Evolutionary conservation across 2,113 vertebrate species (phyloP).

Genomic region (Merops nubicus): DNA sequence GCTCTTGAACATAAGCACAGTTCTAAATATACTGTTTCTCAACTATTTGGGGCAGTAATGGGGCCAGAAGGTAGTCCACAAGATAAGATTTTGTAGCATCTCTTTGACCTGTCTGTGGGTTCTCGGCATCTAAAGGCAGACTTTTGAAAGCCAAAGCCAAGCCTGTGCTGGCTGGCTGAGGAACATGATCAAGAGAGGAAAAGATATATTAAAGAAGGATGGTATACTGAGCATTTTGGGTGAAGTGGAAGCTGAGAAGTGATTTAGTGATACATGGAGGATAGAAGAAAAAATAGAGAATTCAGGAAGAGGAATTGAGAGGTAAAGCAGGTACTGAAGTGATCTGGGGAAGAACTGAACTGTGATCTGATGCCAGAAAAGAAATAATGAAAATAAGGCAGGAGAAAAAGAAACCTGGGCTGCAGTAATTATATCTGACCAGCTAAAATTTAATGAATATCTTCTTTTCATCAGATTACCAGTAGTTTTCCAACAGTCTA

Average conservation of each 20-base stretch:
- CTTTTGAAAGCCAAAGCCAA: background rate
- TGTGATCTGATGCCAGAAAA: background rate
- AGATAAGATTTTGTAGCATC: accelerated
- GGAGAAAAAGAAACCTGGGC: background rate
- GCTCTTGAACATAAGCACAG: background rate
- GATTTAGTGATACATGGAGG: background rate
- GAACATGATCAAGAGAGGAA: background rate
- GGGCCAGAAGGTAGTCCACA: too few relatives aligned
- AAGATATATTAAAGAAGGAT: background rate
- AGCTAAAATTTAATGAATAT: background rate
- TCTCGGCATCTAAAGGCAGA: background rate
- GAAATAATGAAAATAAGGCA: background rate
- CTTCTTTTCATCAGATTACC: background rate
- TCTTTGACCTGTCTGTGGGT: background rate
- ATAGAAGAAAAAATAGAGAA: background rate
- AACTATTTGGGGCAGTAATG: background rate
- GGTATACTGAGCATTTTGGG: background rate
- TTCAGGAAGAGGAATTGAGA: background rate
- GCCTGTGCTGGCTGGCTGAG: background rate
- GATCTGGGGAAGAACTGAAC: background rate
- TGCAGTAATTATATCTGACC: background rate
- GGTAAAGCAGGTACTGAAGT: background rate
- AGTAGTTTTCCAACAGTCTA: background rate
- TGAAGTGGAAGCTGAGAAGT: background rate
- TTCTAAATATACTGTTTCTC: background rate